Evolutionary conservation across 2,888 invertebrate species (phyloP).

Genomic region (Trypoxylon attenuatum): DNA sequence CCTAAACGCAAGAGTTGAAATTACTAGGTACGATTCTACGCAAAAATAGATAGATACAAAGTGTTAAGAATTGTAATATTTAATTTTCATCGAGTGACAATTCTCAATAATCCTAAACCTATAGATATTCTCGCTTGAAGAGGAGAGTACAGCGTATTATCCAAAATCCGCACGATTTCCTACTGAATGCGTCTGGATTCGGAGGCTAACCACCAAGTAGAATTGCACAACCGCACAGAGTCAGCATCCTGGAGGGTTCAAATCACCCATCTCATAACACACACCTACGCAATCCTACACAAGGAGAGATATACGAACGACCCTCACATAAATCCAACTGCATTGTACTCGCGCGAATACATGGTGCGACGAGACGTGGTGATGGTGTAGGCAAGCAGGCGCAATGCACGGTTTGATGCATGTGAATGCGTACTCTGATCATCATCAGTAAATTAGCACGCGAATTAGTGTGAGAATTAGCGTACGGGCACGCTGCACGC

Average conservation of each 20-base stretch:
- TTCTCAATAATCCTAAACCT: too few relatives aligned
- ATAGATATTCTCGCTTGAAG: too few relatives aligned
- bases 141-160: too few relatives aligned
- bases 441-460: constrained; percentile 59
- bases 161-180: too few relatives aligned
- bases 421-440: constrained; percentile 58
- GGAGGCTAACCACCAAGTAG: constrained; percentile 31
- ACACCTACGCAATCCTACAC: background rate
- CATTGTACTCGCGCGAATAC: constrained; percentile 40
- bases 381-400: constrained; percentile 31
- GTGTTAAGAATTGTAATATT: too few relatives aligned
- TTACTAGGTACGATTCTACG: too few relatives aligned
- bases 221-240: constrained; percentile 5
- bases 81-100: too few relatives aligned
- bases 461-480: constrained; percentile 55
- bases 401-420: constrained; percentile 46
- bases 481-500: constrained; percentile 26
- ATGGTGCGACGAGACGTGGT: constrained; percentile 17
- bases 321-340: constrained; percentile 9
- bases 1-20: too few relatives aligned
- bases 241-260: constrained; percentile 15
- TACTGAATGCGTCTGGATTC: too few relatives aligned
- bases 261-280: constrained; percentile 26
- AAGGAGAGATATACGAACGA: background rate
- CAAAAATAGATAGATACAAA: too few relatives aligned